Evolutionary conservation across 2,888 invertebrate species (phyloP), one percentile per base, ranked within the genome.

Genomic region (Diarsia dahlii): DNA sequence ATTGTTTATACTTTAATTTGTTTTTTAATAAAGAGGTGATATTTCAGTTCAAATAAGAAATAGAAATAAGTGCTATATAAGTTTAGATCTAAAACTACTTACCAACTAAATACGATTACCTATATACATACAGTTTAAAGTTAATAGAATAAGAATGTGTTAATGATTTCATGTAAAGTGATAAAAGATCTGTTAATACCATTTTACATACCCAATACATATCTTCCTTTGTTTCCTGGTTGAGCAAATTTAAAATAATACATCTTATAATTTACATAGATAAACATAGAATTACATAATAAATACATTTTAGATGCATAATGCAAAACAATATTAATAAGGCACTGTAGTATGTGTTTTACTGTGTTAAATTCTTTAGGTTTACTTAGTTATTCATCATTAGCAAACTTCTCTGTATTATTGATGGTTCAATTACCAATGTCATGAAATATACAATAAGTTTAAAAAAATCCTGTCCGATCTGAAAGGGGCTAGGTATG

Each of bases 181-280:
- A 23, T n/a, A 68, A 56, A 39, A 67, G 0, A 67, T 28, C 34
- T 23, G 23, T 46, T 56, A 13, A 28, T 50, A 62, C 66, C 58
- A 71, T 56, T 9, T 54, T 93, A 96, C 96, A 92, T 96, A 96
- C 96, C 96, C 96, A 96, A 91, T 95, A 95, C 69, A 90, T 88
- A 84, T 93, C 92, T 88, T 91, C 93, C 85, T 91, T 91, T 76
- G 88, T 64, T 81, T 92, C 95, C 96, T 95, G 93, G 93, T 90
- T 84, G 88, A 81, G 94, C 95, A 89, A 90, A 84, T 82, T 72
- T 84, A 92, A 91, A 89, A 87, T 84, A 87, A 89, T 88, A 84
- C 72, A 85, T 80, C 80, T 76, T 74, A 85, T 79, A 69, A 78
- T 80, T 85, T 28, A 80, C 73, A 74, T 69, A 8, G 10, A 56